Evolutionary conservation across 2,113 vertebrate species (phyloP).

Genomic region (Podilymbus podiceps): DNA sequence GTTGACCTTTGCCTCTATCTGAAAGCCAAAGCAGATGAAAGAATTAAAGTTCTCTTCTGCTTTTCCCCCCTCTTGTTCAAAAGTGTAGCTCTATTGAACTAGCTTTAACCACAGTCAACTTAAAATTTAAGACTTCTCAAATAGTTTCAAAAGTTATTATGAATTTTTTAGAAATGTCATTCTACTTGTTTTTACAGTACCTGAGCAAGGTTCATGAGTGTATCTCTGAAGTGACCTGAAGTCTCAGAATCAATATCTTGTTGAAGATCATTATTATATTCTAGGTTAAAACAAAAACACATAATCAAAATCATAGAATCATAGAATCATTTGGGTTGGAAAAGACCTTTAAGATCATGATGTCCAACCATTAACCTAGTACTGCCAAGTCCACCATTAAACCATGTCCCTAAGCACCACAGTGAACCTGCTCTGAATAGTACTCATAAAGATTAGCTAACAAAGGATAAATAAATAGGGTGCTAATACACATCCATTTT

Average conservation of each 20-base stretch:
- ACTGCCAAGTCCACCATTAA: no score
- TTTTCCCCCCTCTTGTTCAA: background rate
- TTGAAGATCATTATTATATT: conserved; percentile 75
- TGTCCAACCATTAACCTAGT: no score
- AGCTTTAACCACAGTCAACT: background rate
- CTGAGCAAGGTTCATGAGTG: conserved; percentile 77
- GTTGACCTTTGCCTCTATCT: background rate
- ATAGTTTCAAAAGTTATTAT: background rate
- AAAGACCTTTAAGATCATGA: no score
- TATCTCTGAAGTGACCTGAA: conserved; percentile 82
- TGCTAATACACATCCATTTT: background rate
- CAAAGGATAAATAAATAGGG: background rate
- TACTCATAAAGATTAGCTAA: background rate
- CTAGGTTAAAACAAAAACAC: conserved; percentile 56
- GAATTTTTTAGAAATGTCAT: background rate
- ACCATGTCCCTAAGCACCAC: no score
- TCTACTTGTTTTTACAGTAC: conserved; percentile 51
- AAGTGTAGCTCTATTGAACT: background rate
- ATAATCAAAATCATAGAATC: background rate
- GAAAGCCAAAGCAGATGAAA: background rate
- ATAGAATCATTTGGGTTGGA: no score
- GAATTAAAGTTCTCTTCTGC: background rate
- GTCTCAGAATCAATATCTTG: conserved; percentile 78
- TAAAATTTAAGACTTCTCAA: background rate
- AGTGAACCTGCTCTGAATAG: background rate